Percentiles rank a stretch among this genome's conserved stretches.
Conservation (phyloP, 1,140 invertebrate species). For the Drosophila erecta region DNA sequence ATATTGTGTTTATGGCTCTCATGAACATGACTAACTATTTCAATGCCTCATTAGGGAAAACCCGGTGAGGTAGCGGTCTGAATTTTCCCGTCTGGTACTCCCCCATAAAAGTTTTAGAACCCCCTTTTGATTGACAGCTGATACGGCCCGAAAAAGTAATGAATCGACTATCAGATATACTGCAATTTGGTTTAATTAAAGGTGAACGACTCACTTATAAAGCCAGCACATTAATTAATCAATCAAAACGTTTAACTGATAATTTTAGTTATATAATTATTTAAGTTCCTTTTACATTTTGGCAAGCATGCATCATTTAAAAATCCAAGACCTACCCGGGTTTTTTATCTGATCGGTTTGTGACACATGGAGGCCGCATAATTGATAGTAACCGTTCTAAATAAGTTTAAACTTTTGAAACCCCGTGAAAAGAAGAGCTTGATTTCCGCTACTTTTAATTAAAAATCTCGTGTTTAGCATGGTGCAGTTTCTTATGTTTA, state of each 20-base stretch:
- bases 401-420: not conserved
- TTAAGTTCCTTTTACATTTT: too few relatives aligned
- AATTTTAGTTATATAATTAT: not conserved
- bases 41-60: constrained; percentile 27
- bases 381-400: not conserved
- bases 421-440: not conserved
- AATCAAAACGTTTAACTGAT: not conserved
- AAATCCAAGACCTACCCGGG: not conserved
- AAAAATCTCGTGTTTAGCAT: constrained; percentile 24
- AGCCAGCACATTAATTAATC: too few relatives aligned
- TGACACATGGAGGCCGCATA: constrained; percentile 1
- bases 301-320: not conserved
- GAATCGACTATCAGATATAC: not conserved
- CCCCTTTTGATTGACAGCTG: constrained; percentile 22
- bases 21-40: constrained; percentile 8
- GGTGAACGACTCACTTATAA: too few relatives aligned
- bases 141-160: not conserved
- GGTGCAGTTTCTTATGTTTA: constrained; percentile 58
- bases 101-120: not conserved
- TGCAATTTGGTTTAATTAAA: not conserved
- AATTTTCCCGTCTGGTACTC: not conserved
- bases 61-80: not conserved
- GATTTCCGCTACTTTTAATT: not conserved
- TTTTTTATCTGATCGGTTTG: not conserved
- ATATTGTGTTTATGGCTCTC: constrained; percentile 10